Base-by-base conservation (phyloP, 2,113 vertebrate species). In the Pseudonaja textilis region DNA sequence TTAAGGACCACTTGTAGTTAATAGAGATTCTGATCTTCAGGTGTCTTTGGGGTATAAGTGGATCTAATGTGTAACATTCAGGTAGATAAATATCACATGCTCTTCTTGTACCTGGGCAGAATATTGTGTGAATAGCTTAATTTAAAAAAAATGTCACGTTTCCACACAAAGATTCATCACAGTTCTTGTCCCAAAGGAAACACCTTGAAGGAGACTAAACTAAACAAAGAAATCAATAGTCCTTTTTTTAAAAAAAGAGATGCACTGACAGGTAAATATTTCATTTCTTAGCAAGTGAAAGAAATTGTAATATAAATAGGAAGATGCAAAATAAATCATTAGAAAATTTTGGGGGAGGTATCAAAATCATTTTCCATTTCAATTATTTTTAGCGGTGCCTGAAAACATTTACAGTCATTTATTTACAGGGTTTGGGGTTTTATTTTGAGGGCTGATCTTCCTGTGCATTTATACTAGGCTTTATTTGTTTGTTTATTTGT, bases 151-250 rank as follows among this genome's bases (percentile, higher is more conserved):
- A 92, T 26, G 50, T 81, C 87, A 45, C 8, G 25, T n/a, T 89
- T 92, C 59, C 87, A 45, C 14, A 74, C 23, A 55, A 18, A 61
- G 81, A 87, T 91, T 91, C 85, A 91, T 91, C 91, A 91, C 26
- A 61, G 20, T 91, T 95, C 91, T 8, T 91, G 85, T 18, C 90
- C 39, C 87, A 59, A 81, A 89, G n/a, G 57, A 94, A 95, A 94
- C 18, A 9, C 50, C 59, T 50, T 45, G 34, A 88, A 57, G 64
- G 52, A 47, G 18, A 92, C 81, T 3, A 86, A 95, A 95, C 87
- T 69, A 89, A 5, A 88, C 26, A 91, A 87, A 39, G 87, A 69
- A 26, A 74, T 50, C 69, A 90, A 74, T 47, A 89, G 0, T 0
- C 50, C 0, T 91, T 94, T 34, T 64, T 34, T 42, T 45, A 4